phyloP scores from a whole-genome alignment of 2,797 vertebrate genomes.

The Poeciliopsis presidionis region DNA sequence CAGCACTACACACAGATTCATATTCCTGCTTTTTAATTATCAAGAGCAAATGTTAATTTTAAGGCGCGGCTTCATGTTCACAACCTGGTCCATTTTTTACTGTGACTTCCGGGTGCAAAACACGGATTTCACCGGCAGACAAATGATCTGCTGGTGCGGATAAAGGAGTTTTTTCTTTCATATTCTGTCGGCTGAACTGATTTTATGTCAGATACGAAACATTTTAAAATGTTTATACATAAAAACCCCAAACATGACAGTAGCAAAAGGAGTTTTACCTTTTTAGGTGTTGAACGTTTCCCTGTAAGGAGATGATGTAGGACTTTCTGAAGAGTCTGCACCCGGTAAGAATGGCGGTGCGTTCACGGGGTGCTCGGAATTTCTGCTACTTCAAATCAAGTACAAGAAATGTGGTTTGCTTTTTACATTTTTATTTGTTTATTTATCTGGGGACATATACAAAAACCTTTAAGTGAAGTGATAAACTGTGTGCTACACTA shows the following conservation, averaged over 20 bases:
- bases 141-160: constrained; percentile 16
- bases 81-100: neutral
- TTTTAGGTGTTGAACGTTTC: neutral
- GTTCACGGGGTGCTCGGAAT: constrained; percentile 46
- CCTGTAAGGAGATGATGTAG: constrained; percentile 12
- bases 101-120: neutral
- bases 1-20: neutral
- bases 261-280: constrained; percentile 8
- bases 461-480: neutral
- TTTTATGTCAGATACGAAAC: neutral
- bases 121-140: neutral
- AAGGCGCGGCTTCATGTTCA: fast-evolving
- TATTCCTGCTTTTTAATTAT: neutral
- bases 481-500: neutral
- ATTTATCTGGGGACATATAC: neutral
- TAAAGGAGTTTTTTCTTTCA: neutral
- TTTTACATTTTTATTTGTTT: neutral
- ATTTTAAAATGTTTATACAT: neutral
- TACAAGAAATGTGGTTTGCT: neutral
- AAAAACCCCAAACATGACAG: neutral
- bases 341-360: constrained; percentile 24
- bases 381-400: fast-evolving
- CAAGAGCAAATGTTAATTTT: fast-evolving
- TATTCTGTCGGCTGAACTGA: neutral
- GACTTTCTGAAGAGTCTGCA: constrained; percentile 36